Percentiles rank a stretch among this genome's conserved stretches.
Evolutionary conservation across 2,113 vertebrate genomes (phyloP).

Genomic region (Phycodurus eques): DNA sequence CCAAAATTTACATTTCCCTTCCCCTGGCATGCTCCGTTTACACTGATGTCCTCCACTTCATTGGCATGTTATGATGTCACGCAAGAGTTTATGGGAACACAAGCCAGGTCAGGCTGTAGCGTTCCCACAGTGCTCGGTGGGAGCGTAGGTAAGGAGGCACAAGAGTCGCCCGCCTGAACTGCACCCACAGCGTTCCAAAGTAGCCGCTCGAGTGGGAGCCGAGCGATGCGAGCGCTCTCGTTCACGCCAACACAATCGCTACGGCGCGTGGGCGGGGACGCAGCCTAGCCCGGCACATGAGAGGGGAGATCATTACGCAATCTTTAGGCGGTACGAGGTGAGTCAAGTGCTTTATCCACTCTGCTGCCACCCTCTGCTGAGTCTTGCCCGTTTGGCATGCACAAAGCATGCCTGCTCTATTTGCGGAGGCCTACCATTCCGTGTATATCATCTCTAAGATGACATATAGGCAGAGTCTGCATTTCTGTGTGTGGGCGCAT

Average conservation of each 20-base stretch:
- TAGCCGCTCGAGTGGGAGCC: constrained; percentile 60
- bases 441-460: constrained; percentile 54
- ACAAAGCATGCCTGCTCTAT: constrained; percentile 59
- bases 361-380: constrained; percentile 54
- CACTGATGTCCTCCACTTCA: no score
- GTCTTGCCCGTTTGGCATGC: constrained; percentile 55
- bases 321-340: constrained; percentile 61
- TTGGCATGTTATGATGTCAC: not conserved
- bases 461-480: constrained; percentile 32
- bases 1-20: no score
- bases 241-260: constrained; percentile 56
- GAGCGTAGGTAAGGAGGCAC: not conserved
- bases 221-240: constrained; percentile 37
- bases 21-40: no score
- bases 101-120: not conserved
- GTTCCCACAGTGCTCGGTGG: not conserved
- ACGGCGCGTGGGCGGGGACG: constrained; percentile 54
- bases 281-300: constrained; percentile 43
- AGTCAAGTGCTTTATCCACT: constrained; percentile 63
- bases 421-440: constrained; percentile 55
- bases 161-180: constrained; percentile 55
- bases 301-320: constrained; percentile 65
- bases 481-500: not conserved
- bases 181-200: constrained; percentile 54
- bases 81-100: not conserved